These are phyloP conservation scores for Picus viridis DNA, from an alignment of 2,797 vertebrate genomes.

Conservation along the genomic window DNA sequence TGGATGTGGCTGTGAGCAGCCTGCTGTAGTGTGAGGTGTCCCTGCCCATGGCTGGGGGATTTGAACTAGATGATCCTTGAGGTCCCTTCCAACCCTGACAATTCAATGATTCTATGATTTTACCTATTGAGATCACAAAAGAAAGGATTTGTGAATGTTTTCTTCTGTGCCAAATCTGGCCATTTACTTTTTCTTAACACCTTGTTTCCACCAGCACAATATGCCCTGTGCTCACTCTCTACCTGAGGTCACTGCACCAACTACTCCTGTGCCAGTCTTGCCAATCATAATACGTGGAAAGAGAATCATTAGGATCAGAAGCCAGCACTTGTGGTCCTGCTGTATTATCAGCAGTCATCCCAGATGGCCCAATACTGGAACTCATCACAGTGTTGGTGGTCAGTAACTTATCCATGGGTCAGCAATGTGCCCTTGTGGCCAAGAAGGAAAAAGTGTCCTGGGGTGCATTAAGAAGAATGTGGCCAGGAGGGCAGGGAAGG, in stretches of 20 bases:
- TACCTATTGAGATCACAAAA: not conserved
- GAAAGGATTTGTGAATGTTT: not conserved
- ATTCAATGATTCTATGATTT: not conserved
- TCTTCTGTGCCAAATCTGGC: not conserved
- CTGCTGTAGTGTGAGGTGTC: no score
- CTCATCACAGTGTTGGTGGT: no score
- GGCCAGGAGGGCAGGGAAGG: no score
- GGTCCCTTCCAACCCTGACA: no score
- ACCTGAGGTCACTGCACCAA: not conserved
- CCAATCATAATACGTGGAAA: rapidly evolving
- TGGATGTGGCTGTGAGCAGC: no score
- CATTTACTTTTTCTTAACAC: not conserved
- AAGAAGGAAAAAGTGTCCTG: no score
- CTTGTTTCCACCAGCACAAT: not conserved
- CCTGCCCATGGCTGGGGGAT: no score
- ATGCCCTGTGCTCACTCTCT: not conserved
- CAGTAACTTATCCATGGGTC: no score
- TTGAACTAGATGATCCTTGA: no score
- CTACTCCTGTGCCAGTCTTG: rapidly evolving
- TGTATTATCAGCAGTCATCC: not conserved
- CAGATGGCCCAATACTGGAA: not conserved
- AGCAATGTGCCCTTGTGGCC: no score
- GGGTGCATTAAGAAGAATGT: no score
- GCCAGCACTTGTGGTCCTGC: not conserved
- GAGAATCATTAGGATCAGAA: not conserved